Conservation (phyloP, 2,888 invertebrate species). For the Thysanoteuthis rhombus region DNA sequence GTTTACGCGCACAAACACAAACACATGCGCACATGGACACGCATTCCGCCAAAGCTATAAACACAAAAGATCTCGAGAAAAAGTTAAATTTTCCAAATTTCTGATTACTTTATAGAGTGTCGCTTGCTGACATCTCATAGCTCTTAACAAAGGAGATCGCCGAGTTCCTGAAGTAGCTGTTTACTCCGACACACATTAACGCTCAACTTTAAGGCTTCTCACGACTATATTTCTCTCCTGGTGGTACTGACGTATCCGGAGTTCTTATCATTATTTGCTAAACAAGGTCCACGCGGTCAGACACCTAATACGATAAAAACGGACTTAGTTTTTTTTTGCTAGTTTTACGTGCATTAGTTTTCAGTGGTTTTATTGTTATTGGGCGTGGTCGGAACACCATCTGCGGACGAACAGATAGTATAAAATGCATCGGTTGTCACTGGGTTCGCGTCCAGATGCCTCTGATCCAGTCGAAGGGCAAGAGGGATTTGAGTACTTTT, state of each 20-base stretch:
- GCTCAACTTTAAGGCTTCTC: neutral
- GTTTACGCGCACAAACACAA: too few species aligned
- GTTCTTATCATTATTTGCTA: neutral
- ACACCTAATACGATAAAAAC: neutral
- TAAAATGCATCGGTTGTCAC: neutral
- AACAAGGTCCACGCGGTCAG: neutral
- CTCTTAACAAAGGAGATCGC: too few species aligned
- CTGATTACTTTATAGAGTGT: too few species aligned
- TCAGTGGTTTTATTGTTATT: neutral
- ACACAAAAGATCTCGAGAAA: too few species aligned
- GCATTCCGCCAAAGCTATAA: too few species aligned
- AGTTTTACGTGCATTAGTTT: too few species aligned
- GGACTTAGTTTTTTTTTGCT: neutral
- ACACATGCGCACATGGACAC: too few species aligned
- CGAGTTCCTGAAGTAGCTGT: too few species aligned
- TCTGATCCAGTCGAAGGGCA: neutral
- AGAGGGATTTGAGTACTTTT: too few species aligned
- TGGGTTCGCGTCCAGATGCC: neutral
- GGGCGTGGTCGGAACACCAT: neutral
- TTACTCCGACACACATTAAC: too few species aligned
- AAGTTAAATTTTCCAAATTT: too few species aligned
- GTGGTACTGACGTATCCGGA: neutral
- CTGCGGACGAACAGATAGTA: neutral
- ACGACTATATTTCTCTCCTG: neutral
- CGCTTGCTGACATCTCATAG: too few species aligned